Percentiles rank a stretch among this genome's conserved stretches.
phyloP scores from a whole-genome alignment of 2,797 vertebrate species.

The Muscicapa comitata region DNA sequence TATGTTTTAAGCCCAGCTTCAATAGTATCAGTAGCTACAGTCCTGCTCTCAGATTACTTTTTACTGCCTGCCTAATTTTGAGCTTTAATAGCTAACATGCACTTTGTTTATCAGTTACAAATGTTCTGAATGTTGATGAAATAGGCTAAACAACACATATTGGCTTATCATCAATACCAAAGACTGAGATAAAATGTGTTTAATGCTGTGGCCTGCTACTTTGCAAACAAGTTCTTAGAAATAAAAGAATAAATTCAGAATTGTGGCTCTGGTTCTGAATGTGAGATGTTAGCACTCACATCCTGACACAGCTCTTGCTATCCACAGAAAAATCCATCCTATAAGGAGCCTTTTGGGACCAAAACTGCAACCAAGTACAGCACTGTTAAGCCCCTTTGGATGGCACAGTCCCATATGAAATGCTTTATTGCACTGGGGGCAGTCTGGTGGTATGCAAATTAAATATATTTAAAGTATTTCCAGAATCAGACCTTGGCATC shows the following conservation, averaged over 20 bases:
- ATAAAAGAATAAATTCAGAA: not conserved
- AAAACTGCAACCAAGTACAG: not conserved
- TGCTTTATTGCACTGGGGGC: not conserved
- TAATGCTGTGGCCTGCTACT: not conserved
- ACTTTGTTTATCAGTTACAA: slow-evolving; percentile 72
- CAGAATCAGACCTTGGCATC: not conserved
- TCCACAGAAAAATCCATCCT: not conserved
- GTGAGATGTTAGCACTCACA: not conserved
- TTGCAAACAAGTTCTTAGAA: not conserved
- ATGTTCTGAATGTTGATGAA: slow-evolving; percentile 54
- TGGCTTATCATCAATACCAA: not conserved
- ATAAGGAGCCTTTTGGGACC: not conserved
- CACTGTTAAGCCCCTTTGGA: fast-evolving
- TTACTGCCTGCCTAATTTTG: slow-evolving; percentile 66
- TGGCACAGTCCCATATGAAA: not conserved
- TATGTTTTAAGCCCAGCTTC: slow-evolving; percentile 66
- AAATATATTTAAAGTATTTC: not conserved
- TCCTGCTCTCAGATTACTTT: slow-evolving; percentile 68
- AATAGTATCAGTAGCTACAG: slow-evolving; percentile 66
- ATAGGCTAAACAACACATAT: slow-evolving; percentile 16
- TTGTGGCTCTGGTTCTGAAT: not conserved
- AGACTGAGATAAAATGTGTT: not conserved
- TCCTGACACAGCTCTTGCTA: not conserved
- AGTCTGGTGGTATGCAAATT: not conserved
- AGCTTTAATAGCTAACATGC: slow-evolving; percentile 67